Percentiles rank a stretch among this genome's conserved stretches.
These are phyloP conservation scores for Prochilodus magdalenae DNA, from an alignment of 2,113 vertebrate species.

Conservation along the genomic window DNA sequence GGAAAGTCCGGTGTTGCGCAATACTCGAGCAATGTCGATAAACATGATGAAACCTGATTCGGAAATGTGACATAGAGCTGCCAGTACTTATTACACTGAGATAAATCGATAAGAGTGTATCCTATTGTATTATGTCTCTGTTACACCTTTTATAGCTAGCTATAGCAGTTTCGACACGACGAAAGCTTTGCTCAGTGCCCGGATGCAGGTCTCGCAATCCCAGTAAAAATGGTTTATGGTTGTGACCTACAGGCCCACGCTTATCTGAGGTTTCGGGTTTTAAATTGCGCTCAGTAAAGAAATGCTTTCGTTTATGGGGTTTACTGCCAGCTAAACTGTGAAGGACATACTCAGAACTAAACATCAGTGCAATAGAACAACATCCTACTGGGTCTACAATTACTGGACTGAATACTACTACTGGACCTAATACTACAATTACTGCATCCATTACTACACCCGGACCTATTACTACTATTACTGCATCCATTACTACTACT, in stretches of 20 bases:
- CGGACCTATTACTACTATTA: too few relatives aligned
- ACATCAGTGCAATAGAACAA: too few relatives aligned
- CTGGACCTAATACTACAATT: too few relatives aligned
- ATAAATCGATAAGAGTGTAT: neutral
- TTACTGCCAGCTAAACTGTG: neutral
- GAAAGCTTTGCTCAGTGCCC: too few relatives aligned
- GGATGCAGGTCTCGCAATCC: neutral
- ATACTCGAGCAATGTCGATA: neutral
- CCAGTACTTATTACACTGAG: neutral
- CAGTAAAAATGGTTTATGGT: neutral
- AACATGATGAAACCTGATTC: neutral
- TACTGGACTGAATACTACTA: too few relatives aligned
- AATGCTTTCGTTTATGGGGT: neutral
- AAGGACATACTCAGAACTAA: too few relatives aligned
- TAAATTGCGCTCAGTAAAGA: neutral
- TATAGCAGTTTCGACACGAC: too few relatives aligned
- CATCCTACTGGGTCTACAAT: too few relatives aligned
- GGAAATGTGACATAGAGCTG: neutral
- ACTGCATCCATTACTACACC: too few relatives aligned
- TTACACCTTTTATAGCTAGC: too few relatives aligned
- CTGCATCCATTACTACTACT: too few relatives aligned
- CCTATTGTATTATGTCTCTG: too few relatives aligned
- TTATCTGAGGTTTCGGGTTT: neutral
- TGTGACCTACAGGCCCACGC: neutral
- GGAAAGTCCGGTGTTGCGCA: conserved; percentile 50